These are phyloP conservation scores for Dynastes hyllus DNA, from an alignment of 2,888 invertebrate genomes.

Conservation along the genomic window DNA sequence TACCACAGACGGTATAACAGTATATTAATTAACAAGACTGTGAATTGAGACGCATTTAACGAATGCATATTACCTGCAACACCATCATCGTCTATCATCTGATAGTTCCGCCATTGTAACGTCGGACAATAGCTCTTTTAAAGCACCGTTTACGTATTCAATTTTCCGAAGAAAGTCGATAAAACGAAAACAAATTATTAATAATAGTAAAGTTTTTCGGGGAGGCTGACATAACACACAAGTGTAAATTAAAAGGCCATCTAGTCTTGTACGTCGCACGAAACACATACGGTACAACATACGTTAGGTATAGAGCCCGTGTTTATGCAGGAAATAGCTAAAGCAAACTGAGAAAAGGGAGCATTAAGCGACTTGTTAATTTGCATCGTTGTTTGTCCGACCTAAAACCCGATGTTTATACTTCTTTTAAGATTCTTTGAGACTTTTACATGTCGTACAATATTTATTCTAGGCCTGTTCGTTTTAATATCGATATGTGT, in stretches of 20 bases:
- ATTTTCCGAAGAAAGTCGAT: conserved; percentile 36
- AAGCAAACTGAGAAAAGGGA: conserved; percentile 47
- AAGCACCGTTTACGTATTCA: conserved; percentile 16
- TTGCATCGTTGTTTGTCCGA: conserved; percentile 44
- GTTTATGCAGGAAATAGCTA: conserved; percentile 44
- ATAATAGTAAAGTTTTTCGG: conserved; percentile 34
- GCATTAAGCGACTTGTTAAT: conserved; percentile 47
- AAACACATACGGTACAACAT: conserved; percentile 9
- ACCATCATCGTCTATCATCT: conserved; percentile 6
- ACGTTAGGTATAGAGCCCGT: background rate
- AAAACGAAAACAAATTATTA: conserved; percentile 43
- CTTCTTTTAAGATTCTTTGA: conserved; percentile 47
- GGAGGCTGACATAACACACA: conserved; percentile 38
- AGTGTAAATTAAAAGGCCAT: conserved; percentile 48
- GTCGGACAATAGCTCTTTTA: conserved; percentile 19
- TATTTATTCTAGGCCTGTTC: conserved; percentile 44
- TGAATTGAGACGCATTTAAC: background rate
- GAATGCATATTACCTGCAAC: background rate
- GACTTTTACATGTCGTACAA: conserved; percentile 46
- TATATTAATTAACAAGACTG: background rate
- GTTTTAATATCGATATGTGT: conserved; percentile 20
- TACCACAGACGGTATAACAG: no score
- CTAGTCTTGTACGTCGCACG: conserved; percentile 19
- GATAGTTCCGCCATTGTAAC: conserved; percentile 16
- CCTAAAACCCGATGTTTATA: conserved; percentile 39